Evolutionary conservation across 2,113 vertebrate genomes (phyloP), one percentile per base, ranked within the genome.

Genomic region (Herpetotheres cachinnans): DNA sequence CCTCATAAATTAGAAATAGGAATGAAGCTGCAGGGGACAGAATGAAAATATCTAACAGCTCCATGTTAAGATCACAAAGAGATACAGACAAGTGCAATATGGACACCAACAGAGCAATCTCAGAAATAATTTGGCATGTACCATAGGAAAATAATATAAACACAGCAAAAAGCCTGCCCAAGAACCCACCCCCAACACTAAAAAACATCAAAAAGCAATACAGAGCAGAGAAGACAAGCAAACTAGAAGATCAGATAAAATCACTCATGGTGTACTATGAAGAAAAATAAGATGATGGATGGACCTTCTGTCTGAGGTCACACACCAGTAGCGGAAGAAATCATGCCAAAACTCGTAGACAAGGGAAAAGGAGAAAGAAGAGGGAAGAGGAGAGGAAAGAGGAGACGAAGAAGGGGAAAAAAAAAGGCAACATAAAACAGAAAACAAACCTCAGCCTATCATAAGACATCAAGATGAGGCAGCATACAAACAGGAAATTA

Each of bases 401-500:
- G 21, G 10, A 65, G 9, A 80, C 27, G 15, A 90, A 30, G 34
- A 82, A 54, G 21, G 56, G 14, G 3, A 40, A 12, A 46, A 12
- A 50, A 74, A 74, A 79, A 82, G 20, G 47, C 32, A 77, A 54
- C 49, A 70, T 6, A 61, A 93, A 89, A 1, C 46, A 90, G 69
- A 87, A 93, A 78, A 38, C 59, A 86, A 89, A 78, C 65, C 47
- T 93, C 65, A 63, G 69, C 29, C 44, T 93, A 93, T 76, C n/a
- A 14, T 30, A 63, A 86, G 69, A 61, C 52, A 89, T 65, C 56
- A 82, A 93, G 73, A 82, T 2, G 6, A 89, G 73, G 59, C 61
- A 94, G 91, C 47, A 81, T 12, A 56, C 29, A 91, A 94, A 93
- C 93, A 94, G 93, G 95, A 97, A 96, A 96, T 96, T 96, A 96